Conservation (phyloP, 2,888 invertebrate genomes). For the Agrotis segetum region DNA sequence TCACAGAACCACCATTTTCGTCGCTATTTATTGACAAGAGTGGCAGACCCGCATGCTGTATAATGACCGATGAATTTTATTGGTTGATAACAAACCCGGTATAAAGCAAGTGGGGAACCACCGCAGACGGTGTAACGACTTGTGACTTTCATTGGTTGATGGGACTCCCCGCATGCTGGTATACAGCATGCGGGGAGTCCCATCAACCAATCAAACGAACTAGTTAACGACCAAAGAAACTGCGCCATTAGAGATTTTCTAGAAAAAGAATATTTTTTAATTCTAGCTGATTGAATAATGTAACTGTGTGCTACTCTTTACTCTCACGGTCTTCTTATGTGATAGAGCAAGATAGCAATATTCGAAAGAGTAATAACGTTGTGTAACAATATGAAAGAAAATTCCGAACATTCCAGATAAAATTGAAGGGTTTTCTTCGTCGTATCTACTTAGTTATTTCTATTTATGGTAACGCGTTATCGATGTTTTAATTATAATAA, state of each 20-base stretch:
- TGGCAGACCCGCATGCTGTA: too few species aligned
- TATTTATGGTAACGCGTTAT: background rate
- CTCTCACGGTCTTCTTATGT: background rate
- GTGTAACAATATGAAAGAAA: conserved; percentile 4
- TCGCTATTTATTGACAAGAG: too few species aligned
- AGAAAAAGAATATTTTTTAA: conserved; percentile 14
- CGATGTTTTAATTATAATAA: conserved; percentile 1
- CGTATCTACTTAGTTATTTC: background rate
- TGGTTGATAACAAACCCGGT: too few species aligned
- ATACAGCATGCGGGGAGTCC: too few species aligned
- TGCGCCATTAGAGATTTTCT: background rate
- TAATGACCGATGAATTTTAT: too few species aligned
- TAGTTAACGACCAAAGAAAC: too few species aligned
- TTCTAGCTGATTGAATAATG: conserved; percentile 17
- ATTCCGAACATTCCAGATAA: conserved; percentile 6
- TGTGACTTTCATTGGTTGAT: too few species aligned
- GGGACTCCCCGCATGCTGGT: too few species aligned
- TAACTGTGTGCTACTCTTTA: conserved; percentile 18
- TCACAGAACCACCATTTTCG: too few species aligned
- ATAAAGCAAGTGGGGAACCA: too few species aligned
- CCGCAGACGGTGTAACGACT: too few species aligned
- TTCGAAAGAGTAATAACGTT: conserved; percentile 15
- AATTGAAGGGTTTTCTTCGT: conserved; percentile 21
- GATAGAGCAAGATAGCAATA: conserved; percentile 22
- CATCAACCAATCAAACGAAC: too few species aligned